Percentiles rank a stretch among this genome's conserved stretches.
Evolutionary conservation across 2,888 invertebrate species (phyloP).

Genomic region (Dastarcus helophoroides): DNA sequence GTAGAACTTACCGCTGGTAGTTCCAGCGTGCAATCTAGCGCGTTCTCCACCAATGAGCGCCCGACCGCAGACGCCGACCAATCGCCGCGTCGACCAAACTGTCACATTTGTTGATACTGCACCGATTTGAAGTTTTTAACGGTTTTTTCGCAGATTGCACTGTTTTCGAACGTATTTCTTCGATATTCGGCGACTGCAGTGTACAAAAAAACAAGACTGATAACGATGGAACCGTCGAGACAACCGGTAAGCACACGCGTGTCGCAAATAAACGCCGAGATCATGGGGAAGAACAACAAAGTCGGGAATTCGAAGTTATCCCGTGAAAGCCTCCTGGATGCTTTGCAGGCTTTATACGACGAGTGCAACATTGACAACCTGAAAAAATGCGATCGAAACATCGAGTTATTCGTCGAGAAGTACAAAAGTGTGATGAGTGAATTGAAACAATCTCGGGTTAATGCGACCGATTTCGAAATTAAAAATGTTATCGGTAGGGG

Average conservation of each 20-base stretch:
- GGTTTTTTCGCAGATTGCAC: too few species aligned
- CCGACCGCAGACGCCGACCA: too few species aligned
- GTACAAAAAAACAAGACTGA: too few species aligned
- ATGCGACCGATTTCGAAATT: constrained; percentile 64
- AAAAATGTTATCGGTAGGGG: constrained; percentile 70
- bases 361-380: constrained; percentile 66
- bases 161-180: too few species aligned
- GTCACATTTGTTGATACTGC: too few species aligned
- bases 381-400: constrained; percentile 58
- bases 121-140: too few species aligned
- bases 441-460: constrained; percentile 56
- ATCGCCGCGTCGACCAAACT: too few species aligned
- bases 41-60: too few species aligned
- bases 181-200: too few species aligned
- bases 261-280: constrained; percentile 53
- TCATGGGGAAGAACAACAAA: constrained; percentile 34
- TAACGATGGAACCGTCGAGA: constrained; percentile 47
- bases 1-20: too few species aligned
- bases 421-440: constrained; percentile 61
- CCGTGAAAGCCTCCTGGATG: constrained; percentile 67
- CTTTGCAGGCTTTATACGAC: constrained; percentile 63
- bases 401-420: constrained; percentile 62
- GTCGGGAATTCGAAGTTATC: constrained; percentile 38
- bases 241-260: constrained; percentile 60
- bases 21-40: too few species aligned